A percentile compares a stretch with the other conserved stretches of the same genome.
phyloP scores from a whole-genome alignment of 2,888 invertebrate genomes.

The Lithosia quadra region DNA sequence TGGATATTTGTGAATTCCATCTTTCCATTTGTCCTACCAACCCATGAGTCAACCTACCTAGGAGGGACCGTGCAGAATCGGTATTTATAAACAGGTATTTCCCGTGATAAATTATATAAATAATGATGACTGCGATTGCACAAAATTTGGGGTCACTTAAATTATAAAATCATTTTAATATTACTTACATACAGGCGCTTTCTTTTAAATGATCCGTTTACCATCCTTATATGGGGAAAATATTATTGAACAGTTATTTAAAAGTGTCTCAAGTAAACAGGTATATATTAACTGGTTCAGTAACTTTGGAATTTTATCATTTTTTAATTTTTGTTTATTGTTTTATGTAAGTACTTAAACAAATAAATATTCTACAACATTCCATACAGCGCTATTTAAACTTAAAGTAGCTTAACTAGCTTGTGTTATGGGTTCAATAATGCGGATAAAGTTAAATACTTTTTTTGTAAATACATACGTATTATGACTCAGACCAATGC shows the following conservation, averaged over 20 bases:
- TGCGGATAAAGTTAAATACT: too few relatives aligned
- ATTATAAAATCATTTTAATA: slow-evolving; percentile 28
- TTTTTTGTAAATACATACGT: too few relatives aligned
- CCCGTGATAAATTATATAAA: slow-evolving; percentile 29
- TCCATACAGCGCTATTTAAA: too few relatives aligned
- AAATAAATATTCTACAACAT: too few relatives aligned
- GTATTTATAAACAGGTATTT: slow-evolving; percentile 31
- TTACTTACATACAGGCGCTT: too few relatives aligned
- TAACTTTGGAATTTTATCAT: not conserved
- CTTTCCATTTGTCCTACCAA: not conserved
- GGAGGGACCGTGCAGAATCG: not conserved
- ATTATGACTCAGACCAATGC: too few relatives aligned
- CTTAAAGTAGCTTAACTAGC: too few relatives aligned
- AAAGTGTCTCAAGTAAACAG: slow-evolving; percentile 5
- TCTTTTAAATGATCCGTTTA: slow-evolving; percentile 23
- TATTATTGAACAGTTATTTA: slow-evolving; percentile 17
- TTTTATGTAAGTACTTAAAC: too few relatives aligned
- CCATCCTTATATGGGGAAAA: slow-evolving; percentile 24
- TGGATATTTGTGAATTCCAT: not conserved
- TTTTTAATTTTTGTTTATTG: too few relatives aligned
- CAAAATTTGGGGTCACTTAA: slow-evolving; percentile 29
- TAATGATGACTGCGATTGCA: slow-evolving; percentile 29
- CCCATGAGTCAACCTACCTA: too few relatives aligned
- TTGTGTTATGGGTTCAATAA: too few relatives aligned
- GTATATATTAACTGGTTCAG: not conserved